Evolutionary conservation across 2,888 invertebrate genomes (phyloP), one percentile per base, ranked within the genome.

Genomic region (Meiosimyza platycephala): DNA sequence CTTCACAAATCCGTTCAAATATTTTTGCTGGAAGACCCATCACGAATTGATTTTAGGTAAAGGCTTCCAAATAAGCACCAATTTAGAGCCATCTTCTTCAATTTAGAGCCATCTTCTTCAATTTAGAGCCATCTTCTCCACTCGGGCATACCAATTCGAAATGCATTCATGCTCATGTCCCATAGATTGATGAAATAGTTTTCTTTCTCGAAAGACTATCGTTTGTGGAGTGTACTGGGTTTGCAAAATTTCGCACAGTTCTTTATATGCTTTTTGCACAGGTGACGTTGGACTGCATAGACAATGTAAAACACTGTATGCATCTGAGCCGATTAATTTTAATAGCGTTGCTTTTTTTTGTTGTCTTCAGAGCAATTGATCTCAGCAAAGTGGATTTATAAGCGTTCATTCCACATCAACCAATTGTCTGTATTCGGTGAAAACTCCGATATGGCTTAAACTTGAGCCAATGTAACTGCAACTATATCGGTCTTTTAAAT

Each of bases 1-100:
- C 65, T 52, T 66, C 65, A 48, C 65, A 66, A 7, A 66, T 18
- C 33, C 52, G 18, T 52, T 66, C 65, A 22, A 52, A 66, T 15
- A 51, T 66, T 52, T 66, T 50, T 9, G 15, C n/a, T 16, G 65
- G 65, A 15, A 66, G 52, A 9, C 65, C 65, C 28, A 50, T 51
- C 6, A 66, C 18, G 16, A 66, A 66, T 18, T 33, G 51, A 15
- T 66, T 52, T n/a, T 52, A 52, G 28, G 52, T 15, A 28, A 66
- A 66, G 6, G 50, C 65, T 18, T 66, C 52, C 33, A 66, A 66
- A 16, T 66, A 11, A 28, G 1, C 33, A 13, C 65, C 65, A 66
- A 15, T 65, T n/a, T n/a, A 52, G 4, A n/a, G 52, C 18, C 16
- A 12, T 18, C 65, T 16, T 65, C 13, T 51, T 18, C 11, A 66